Percentiles rank a stretch among this genome's conserved stretches.
Conservation (phyloP, 2,113 vertebrate genomes). For the Ictalurus punctatus region DNA sequence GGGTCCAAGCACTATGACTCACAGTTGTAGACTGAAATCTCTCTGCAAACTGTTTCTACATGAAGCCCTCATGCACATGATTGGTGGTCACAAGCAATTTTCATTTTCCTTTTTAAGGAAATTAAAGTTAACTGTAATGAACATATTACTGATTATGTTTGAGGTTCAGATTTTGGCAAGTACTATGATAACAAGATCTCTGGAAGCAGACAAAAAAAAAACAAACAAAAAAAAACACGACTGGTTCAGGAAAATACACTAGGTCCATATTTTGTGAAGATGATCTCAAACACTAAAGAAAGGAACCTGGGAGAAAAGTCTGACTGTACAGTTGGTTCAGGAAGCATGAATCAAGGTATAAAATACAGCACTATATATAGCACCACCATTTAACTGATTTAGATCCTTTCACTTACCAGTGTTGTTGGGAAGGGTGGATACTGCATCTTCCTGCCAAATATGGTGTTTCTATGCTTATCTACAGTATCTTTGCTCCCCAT, state of each 20-base stretch:
- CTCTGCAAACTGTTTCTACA: background rate
- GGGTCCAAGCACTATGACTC: background rate
- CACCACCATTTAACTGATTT: background rate
- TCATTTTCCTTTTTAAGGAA: too few relatives aligned
- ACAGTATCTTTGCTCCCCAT: background rate
- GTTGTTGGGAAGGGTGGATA: background rate
- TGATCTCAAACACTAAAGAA: background rate
- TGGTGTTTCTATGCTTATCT: background rate
- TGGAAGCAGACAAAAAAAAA: background rate
- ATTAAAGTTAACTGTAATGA: too few relatives aligned
- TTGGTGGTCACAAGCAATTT: too few relatives aligned
- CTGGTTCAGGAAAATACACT: background rate
- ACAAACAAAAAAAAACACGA: background rate
- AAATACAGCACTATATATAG: background rate
- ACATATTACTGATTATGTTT: background rate
- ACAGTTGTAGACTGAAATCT: background rate
- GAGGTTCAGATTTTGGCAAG: background rate
- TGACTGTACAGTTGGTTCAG: background rate
- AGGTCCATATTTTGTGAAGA: background rate
- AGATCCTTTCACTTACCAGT: background rate
- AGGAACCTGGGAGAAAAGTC: background rate
- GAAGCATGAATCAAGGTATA: background rate
- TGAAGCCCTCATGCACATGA: too few relatives aligned
- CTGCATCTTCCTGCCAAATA: background rate
- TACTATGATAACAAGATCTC: slow-evolving; percentile 8